These are phyloP conservation scores for Nymphalis c-album DNA, from an alignment of 2,888 invertebrate genomes.

Conservation along the genomic window DNA sequence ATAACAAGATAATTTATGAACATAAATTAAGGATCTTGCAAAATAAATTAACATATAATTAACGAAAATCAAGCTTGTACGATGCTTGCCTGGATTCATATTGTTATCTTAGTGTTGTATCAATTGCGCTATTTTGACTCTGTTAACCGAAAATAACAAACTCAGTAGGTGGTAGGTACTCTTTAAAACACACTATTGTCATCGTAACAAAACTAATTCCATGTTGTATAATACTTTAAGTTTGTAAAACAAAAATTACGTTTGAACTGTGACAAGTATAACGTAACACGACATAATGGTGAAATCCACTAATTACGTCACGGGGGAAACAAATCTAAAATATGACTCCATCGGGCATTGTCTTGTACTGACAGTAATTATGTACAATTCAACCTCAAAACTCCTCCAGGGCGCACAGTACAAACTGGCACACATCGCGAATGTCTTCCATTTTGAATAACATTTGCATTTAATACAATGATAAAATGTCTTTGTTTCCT, in stretches of 20 bases:
- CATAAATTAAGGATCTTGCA: no score
- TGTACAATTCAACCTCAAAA: conserved; percentile 31
- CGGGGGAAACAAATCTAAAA: conserved; percentile 30
- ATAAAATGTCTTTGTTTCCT: not conserved
- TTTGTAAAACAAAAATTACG: not conserved
- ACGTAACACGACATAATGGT: conserved; percentile 10
- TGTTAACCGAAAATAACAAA: no score
- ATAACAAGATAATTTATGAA: no score
- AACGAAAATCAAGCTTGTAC: no score
- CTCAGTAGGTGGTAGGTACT: no score
- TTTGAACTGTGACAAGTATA: not conserved
- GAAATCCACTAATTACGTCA: conserved; percentile 25
- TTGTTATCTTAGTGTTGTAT: no score
- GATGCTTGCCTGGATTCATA: no score
- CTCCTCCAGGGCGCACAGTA: conserved; percentile 25
- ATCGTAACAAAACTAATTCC: no score
- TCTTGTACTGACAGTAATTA: conserved; percentile 31
- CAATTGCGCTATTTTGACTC: no score
- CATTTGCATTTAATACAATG: not conserved
- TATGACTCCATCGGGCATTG: conserved; percentile 23
- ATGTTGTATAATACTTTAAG: not conserved
- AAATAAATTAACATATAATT: no score
- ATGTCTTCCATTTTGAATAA: conserved; percentile 10
- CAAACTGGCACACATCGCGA: conserved; percentile 30
- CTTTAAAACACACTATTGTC: no score